Percentiles rank a stretch among this genome's conserved stretches.
Conservation (phyloP, 2,797 vertebrate species). For the Tauraco hartlaubi region DNA sequence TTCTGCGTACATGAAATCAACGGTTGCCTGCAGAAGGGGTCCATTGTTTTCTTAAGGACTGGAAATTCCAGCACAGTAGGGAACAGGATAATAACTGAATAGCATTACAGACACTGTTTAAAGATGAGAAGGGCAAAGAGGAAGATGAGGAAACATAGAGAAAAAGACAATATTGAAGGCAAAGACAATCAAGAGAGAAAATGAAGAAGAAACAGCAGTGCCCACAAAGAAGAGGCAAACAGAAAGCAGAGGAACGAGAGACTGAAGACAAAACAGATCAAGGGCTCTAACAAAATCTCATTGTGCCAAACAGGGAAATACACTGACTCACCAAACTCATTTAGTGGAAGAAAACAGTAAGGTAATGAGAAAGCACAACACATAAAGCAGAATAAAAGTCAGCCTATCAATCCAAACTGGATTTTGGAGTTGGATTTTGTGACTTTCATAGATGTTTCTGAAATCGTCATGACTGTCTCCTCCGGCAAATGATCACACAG, state of each 20-base stretch:
- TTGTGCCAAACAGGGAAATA: not conserved
- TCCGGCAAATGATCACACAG: not conserved
- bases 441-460: not conserved
- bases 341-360: not conserved
- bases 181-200: not conserved
- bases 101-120: not conserved
- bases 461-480: not conserved
- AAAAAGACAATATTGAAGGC: not conserved
- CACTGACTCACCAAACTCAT: not conserved
- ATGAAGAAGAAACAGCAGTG: not conserved
- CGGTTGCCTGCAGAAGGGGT: not conserved
- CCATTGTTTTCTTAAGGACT: not conserved
- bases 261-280: not conserved
- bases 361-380: not conserved
- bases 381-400: not conserved
- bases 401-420: not conserved
- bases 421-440: not conserved
- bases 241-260: not conserved
- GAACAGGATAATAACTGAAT: not conserved
- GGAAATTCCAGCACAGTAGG: not conserved
- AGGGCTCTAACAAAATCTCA: not conserved
- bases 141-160: not conserved
- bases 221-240: not conserved
- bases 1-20: not conserved
- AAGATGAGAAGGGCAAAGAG: not conserved